phyloP scores from a whole-genome alignment of 37 sponge, comb jelly and placozoan species.

The Diacarnus erythraeanus region DNA sequence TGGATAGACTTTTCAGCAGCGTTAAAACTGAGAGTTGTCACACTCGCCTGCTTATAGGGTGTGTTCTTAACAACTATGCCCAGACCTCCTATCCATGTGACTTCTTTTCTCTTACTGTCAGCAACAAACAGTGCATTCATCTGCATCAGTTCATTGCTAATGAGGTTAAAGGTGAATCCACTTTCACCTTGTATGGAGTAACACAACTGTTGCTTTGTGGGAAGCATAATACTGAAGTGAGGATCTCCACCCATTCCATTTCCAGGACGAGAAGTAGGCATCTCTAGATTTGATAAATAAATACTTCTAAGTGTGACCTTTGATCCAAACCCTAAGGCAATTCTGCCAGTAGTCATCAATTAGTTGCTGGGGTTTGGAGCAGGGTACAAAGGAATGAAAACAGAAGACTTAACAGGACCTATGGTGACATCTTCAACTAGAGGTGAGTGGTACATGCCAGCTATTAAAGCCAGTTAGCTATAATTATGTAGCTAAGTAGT shows the following conservation, averaged over 20 bases:
- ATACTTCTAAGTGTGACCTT: too few species aligned
- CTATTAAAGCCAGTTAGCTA: too few species aligned
- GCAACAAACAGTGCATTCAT: conserved; percentile 41
- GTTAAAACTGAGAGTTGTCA: conserved; percentile 14
- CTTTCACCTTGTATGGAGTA: conserved; percentile 37
- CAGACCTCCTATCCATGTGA: conserved; percentile 36
- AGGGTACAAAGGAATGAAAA: too few species aligned
- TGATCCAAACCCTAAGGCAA: too few species aligned
- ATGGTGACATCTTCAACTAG: too few species aligned
- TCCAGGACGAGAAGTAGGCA: too few species aligned
- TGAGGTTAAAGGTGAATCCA: conserved; percentile 33
- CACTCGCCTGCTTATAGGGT: conserved; percentile 14
- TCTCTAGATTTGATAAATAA: too few species aligned
- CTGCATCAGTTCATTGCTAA: conserved; percentile 25
- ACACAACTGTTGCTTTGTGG: conserved; percentile 20
- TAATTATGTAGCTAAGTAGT: too few species aligned
- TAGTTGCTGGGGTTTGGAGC: too few species aligned
- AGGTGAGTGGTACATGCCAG: too few species aligned
- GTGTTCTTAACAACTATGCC: conserved; percentile 25
- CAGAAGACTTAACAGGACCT: too few species aligned
- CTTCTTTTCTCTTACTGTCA: conserved; percentile 18
- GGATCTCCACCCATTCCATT: conserved; percentile 35
- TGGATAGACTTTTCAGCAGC: conserved; percentile 12
- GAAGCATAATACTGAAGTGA: conserved; percentile 42
- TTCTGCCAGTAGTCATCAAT: too few species aligned